Evolutionary conservation across 1,140 invertebrate genomes (phyloP).

Genomic region (Eulimnadia texana): DNA sequence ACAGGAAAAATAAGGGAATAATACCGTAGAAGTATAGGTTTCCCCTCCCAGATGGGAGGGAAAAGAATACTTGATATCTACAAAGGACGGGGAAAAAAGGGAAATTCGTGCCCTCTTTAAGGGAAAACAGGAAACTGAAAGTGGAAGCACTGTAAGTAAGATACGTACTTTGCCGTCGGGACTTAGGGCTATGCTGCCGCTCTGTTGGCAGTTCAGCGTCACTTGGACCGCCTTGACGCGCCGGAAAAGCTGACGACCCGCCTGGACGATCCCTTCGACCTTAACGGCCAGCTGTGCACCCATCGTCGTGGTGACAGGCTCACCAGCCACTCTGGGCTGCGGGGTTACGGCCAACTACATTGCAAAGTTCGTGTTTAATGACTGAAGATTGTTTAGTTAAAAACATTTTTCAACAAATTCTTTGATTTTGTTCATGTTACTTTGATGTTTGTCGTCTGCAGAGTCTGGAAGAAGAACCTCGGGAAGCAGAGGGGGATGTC

Average conservation of each 20-base stretch:
- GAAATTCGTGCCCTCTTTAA: too few relatives aligned
- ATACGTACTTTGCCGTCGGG: constrained; percentile 34
- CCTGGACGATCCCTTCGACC: constrained; percentile 69
- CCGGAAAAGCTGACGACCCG: neutral
- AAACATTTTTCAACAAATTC: too few relatives aligned
- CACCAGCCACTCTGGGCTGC: constrained; percentile 54
- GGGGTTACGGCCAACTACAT: constrained; percentile 60
- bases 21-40: too few relatives aligned
- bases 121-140: constrained; percentile 8
- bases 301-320: constrained; percentile 55
- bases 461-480: constrained; percentile 72
- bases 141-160: too few relatives aligned
- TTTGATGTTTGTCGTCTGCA: constrained; percentile 62
- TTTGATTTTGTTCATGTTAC: too few relatives aligned
- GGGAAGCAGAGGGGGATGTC: constrained; percentile 54
- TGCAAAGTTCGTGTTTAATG: neutral
- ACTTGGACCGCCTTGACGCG: constrained; percentile 52
- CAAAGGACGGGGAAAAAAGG: too few relatives aligned
- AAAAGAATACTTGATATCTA: too few relatives aligned
- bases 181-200: constrained; percentile 25
- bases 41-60: too few relatives aligned
- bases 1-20: too few relatives aligned
- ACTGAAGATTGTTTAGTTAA: neutral
- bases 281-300: constrained; percentile 67
- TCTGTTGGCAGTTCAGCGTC: constrained; percentile 47